phyloP scores from a whole-genome alignment of 2,888 invertebrate genomes.

The Periphyllus acericola region DNA sequence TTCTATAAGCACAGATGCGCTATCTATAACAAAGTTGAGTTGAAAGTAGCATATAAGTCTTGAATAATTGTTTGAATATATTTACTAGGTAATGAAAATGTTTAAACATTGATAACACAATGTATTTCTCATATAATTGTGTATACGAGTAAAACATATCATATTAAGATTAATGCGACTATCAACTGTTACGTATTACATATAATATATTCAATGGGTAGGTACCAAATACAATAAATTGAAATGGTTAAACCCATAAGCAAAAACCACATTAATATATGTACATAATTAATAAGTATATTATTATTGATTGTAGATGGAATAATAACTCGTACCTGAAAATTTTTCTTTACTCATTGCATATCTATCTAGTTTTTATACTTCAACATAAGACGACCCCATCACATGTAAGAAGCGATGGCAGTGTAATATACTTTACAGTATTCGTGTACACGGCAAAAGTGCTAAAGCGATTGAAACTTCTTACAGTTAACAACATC shows the following conservation, averaged over 20 bases:
- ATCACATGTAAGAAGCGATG: no score
- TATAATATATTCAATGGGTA: background rate
- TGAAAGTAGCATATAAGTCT: background rate
- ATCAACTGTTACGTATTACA: background rate
- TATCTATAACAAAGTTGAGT: constrained; percentile 29
- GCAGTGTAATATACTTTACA: no score
- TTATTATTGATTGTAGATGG: background rate
- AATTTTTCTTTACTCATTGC: constrained; percentile 62
- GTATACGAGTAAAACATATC: background rate
- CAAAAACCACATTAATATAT: background rate
- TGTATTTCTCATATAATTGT: background rate
- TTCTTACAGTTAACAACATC: no score
- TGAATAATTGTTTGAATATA: background rate
- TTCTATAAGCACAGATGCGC: constrained; percentile 69
- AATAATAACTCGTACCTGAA: constrained; percentile 25
- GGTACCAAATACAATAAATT: background rate
- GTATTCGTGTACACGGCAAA: no score
- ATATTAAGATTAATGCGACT: background rate
- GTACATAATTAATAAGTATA: background rate
- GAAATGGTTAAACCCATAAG: background rate
- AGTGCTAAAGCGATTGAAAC: no score
- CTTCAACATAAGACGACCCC: background rate
- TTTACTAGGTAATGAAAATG: background rate
- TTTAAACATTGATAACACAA: background rate
- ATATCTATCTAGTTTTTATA: background rate